Percentiles rank a stretch among this genome's conserved stretches.
Evolutionary conservation across 1,140 invertebrate genomes (phyloP).

Genomic region (Physella acuta): DNA sequence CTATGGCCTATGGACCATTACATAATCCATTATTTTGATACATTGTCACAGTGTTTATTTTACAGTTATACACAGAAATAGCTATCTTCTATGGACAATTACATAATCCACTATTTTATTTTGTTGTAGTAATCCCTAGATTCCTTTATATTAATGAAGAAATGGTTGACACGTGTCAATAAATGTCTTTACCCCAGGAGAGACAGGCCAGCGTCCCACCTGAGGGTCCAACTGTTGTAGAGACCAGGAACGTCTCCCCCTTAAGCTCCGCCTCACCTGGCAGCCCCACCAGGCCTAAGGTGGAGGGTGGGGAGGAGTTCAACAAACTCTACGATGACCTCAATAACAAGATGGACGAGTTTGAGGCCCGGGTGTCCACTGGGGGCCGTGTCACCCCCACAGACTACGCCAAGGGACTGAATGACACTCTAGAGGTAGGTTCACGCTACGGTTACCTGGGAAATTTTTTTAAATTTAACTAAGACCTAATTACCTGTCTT

Average conservation of each 20-base stretch:
- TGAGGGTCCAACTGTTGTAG: slow-evolving; percentile 16
- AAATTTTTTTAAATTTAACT: too few species aligned
- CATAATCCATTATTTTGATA: too few species aligned
- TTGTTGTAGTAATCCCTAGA: neutral
- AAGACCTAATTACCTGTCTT: too few species aligned
- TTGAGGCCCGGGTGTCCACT: slow-evolving; percentile 43
- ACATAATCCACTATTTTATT: neutral
- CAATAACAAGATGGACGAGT: slow-evolving; percentile 38
- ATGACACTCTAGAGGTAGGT: slow-evolving; percentile 28
- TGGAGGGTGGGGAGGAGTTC: slow-evolving; percentile 38
- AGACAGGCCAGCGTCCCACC: slow-evolving; percentile 21
- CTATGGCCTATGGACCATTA: too few species aligned
- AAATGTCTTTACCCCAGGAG: slow-evolving; percentile 13
- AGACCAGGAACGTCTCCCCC: neutral
- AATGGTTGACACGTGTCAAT: too few species aligned
- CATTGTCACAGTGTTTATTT: too few species aligned
- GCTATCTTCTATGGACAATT: too few species aligned
- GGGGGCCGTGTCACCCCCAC: slow-evolving; percentile 30
- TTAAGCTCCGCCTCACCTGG: slow-evolving; percentile 9
- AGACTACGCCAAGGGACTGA: slow-evolving; percentile 34
- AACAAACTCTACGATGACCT: slow-evolving; percentile 35
- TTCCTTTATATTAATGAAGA: neutral
- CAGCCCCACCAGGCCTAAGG: slow-evolving; percentile 22
- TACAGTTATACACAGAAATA: too few species aligned
- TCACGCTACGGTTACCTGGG: too few species aligned